These are phyloP conservation scores for Telmatherina bonti DNA, from an alignment of 2,797 vertebrate species.

Conservation along the genomic window DNA sequence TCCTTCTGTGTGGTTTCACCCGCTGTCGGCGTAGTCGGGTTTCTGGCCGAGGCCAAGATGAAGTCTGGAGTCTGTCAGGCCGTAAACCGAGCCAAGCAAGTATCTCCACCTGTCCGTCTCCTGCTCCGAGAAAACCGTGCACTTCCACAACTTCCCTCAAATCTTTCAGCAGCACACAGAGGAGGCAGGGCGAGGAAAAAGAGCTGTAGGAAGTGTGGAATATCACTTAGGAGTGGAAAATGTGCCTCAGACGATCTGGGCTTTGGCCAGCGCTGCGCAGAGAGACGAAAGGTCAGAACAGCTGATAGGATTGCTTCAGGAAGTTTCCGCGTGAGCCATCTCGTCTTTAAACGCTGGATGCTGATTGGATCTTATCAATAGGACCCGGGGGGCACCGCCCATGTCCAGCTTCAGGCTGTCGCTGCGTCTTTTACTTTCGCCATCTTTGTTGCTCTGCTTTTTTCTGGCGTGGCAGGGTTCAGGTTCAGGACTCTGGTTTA, in stretches of 20 bases:
- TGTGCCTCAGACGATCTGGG: conserved; percentile 63
- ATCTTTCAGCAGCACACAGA: conserved; percentile 64
- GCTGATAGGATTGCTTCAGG: conserved; percentile 60
- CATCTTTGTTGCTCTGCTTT: conserved; percentile 18
- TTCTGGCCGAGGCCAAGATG: conserved; percentile 69
- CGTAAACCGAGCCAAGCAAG: conserved; percentile 55
- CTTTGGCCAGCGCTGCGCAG: conserved; percentile 53
- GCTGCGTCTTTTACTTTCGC: not conserved
- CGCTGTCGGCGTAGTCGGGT: conserved; percentile 60
- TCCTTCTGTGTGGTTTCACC: conserved; percentile 65
- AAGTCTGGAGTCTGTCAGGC: conserved; percentile 79
- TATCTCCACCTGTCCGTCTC: conserved; percentile 73
- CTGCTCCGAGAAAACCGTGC: conserved; percentile 69
- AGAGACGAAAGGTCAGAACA: conserved; percentile 62
- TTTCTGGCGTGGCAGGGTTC: conserved; percentile 24
- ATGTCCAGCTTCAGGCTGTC: conserved; percentile 43
- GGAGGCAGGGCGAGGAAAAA: conserved; percentile 53
- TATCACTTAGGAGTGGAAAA: conserved; percentile 81
- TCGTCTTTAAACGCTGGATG: not conserved
- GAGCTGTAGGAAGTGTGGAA: conserved; percentile 70
- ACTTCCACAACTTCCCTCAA: conserved; percentile 59
- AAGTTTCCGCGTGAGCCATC: conserved; percentile 15
- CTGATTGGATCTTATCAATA: conserved; percentile 47
- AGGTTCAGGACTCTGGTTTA: too few relatives aligned
- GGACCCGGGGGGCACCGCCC: conserved; percentile 7